phyloP scores from a whole-genome alignment of 2,888 invertebrate species.

The Tenthredo scrophulariae region DNA sequence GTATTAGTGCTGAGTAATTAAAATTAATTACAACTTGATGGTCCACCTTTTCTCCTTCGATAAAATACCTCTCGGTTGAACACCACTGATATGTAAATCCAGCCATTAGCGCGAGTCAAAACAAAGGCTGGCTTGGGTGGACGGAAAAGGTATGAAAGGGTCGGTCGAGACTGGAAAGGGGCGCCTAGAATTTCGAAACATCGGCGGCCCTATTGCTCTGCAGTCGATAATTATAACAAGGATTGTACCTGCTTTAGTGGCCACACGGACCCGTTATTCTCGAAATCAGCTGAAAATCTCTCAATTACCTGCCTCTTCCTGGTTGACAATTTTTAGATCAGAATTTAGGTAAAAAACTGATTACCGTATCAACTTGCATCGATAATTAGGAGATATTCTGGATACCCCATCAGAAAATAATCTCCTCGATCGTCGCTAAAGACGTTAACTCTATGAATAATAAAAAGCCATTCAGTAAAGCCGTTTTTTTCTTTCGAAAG shows the following conservation, averaged over 20 bases:
- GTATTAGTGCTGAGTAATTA: slow-evolving; percentile 51
- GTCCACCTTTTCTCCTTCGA: slow-evolving; percentile 44
- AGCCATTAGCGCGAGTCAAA: slow-evolving; percentile 56
- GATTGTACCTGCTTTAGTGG: slow-evolving; percentile 11
- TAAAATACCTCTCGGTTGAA: slow-evolving; percentile 41
- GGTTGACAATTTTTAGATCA: slow-evolving; percentile 42
- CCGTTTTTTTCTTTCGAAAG: background rate
- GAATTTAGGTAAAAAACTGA: background rate
- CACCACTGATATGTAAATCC: slow-evolving; percentile 55
- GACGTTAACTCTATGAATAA: slow-evolving; percentile 39
- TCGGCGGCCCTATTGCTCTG: slow-evolving; percentile 25
- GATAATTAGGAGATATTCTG: slow-evolving; percentile 33
- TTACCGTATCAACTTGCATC: background rate
- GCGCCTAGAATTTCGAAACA: slow-evolving; percentile 44
- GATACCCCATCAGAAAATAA: slow-evolving; percentile 27
- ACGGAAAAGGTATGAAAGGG: slow-evolving; percentile 47
- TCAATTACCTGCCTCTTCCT: slow-evolving; percentile 25
- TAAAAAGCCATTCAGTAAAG: slow-evolving; percentile 30
- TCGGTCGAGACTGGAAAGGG: slow-evolving; percentile 21
- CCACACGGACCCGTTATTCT: background rate
- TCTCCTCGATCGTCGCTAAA: slow-evolving; percentile 17
- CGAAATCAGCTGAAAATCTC: slow-evolving; percentile 31
- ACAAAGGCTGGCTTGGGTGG: slow-evolving; percentile 45
- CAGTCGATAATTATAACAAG: slow-evolving; percentile 46
- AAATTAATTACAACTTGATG: slow-evolving; percentile 52